Evolutionary conservation across 2,797 vertebrate genomes (phyloP).

Genomic region (Apogon talboti): DNA sequence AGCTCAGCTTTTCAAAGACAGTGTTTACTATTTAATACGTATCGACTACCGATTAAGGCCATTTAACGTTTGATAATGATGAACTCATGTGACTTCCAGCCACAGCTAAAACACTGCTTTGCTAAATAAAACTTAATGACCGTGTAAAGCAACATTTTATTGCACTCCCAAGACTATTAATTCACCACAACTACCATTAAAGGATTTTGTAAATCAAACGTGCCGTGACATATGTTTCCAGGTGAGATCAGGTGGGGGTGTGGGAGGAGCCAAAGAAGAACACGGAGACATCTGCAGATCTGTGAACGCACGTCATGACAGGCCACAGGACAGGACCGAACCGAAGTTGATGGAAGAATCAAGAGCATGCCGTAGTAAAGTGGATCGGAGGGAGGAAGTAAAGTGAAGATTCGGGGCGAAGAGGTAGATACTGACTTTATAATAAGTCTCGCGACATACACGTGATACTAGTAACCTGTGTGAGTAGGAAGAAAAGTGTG

Average conservation of each 20-base stretch:
- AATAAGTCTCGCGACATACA: neutral
- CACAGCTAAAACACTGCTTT: no score
- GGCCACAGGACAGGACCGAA: slow-evolving; percentile 14
- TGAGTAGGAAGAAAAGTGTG: slow-evolving; percentile 8
- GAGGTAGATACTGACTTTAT: slow-evolving; percentile 37
- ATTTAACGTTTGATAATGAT: no score
- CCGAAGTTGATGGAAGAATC: slow-evolving; percentile 25
- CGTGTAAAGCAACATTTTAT: no score
- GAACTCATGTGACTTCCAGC: no score
- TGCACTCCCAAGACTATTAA: no score
- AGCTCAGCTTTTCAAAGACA: neutral
- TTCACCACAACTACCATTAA: no score
- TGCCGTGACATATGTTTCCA: slow-evolving; percentile 32
- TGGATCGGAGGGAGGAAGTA: slow-evolving; percentile 16
- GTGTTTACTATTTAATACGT: neutral
- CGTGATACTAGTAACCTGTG: neutral
- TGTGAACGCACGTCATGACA: slow-evolving; percentile 53
- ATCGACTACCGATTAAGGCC: no score
- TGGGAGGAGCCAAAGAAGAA: slow-evolving; percentile 51
- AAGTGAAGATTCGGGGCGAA: slow-evolving; percentile 2
- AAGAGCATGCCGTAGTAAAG: slow-evolving; percentile 32
- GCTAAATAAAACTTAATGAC: no score
- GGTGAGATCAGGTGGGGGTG: slow-evolving; percentile 60
- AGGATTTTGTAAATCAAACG: no score
- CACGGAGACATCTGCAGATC: slow-evolving; percentile 17